Percentiles rank a stretch among this genome's conserved stretches.
Evolutionary conservation across 2,797 vertebrate genomes (phyloP).

Genomic region (Gorsachius magnificus): DNA sequence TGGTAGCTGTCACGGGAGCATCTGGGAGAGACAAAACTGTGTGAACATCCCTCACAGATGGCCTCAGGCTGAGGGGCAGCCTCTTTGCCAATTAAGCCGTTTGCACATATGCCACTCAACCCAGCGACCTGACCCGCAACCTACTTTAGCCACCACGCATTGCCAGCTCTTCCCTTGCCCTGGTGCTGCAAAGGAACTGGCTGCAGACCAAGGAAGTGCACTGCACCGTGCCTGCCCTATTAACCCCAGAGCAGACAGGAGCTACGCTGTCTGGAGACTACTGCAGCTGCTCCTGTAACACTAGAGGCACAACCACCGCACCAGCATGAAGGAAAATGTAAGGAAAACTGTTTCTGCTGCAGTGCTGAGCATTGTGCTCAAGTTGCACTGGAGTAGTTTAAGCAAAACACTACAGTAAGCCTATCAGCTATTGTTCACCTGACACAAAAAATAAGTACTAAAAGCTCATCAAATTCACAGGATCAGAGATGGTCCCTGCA

Average conservation of each 20-base stretch:
- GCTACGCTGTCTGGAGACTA: background rate
- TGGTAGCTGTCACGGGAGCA: conserved; percentile 76
- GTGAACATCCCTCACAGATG: background rate
- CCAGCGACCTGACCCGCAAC: background rate
- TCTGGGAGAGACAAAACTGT: conserved; percentile 72
- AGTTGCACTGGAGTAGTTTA: background rate
- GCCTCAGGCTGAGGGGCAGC: background rate
- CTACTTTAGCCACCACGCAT: fast-evolving
- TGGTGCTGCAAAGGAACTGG: background rate
- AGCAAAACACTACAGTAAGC: background rate
- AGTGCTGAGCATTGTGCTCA: background rate
- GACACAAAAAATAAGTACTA: fast-evolving
- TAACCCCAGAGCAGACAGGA: background rate
- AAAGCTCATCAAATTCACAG: background rate
- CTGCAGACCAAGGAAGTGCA: background rate
- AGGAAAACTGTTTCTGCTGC: background rate
- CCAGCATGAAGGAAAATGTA: fast-evolving
- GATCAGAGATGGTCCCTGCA: background rate
- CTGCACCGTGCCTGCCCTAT: background rate
- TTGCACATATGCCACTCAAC: background rate
- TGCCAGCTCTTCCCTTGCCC: background rate
- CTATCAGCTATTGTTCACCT: background rate
- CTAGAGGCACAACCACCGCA: background rate
- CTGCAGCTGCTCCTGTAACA: background rate
- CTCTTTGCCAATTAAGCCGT: background rate